Conservation (phyloP, 2,888 invertebrate species). For the Dendrolimus pini region DNA sequence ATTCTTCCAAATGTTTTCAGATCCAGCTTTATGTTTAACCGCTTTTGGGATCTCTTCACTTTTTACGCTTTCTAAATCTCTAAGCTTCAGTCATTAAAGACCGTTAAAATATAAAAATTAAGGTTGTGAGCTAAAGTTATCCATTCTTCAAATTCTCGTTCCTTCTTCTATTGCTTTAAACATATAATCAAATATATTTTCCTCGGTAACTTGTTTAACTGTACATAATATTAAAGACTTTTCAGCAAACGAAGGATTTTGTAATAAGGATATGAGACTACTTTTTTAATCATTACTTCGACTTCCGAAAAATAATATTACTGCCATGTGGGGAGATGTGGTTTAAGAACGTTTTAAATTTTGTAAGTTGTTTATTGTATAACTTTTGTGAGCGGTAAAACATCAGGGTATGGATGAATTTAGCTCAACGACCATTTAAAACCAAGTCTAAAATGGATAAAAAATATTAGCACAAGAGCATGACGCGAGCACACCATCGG, state of each 20-base stretch:
- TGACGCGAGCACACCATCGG: constrained; percentile 57
- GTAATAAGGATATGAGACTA: too few species aligned
- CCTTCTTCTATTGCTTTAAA: too few species aligned
- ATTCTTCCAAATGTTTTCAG: not conserved
- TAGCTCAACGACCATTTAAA: not conserved
- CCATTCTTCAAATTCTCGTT: not conserved
- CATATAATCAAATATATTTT: too few species aligned
- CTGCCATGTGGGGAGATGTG: too few species aligned
- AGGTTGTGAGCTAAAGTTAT: not conserved
- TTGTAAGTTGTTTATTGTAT: too few species aligned
- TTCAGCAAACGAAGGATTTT: too few species aligned
- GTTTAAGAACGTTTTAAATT: too few species aligned
- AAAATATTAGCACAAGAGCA: constrained; percentile 27
- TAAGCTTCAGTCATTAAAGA: not conserved
- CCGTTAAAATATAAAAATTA: not conserved
- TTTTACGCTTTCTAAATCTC: not conserved
- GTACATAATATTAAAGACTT: too few species aligned
- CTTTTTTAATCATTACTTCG: too few species aligned
- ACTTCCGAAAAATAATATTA: too few species aligned
- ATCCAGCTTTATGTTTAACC: not conserved
- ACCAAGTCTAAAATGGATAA: not conserved
- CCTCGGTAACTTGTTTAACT: too few species aligned
- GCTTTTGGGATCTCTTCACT: not conserved
- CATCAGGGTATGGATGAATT: not conserved
- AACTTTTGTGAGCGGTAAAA: too few species aligned